These are phyloP conservation scores for Lasiommata megera DNA, from an alignment of 2,888 invertebrate species.

Conservation along the genomic window DNA sequence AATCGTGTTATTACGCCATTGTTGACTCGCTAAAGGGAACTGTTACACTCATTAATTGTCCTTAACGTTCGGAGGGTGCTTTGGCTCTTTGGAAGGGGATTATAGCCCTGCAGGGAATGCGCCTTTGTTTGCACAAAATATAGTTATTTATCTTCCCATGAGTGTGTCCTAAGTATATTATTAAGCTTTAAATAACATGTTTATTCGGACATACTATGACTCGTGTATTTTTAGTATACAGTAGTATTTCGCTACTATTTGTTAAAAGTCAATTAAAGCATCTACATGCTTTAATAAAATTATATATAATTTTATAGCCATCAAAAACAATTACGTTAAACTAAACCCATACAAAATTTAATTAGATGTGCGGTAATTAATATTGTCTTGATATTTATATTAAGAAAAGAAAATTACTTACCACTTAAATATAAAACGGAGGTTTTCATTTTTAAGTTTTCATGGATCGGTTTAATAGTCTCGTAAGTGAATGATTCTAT, in stretches of 20 bases:
- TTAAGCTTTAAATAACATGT: slow-evolving; percentile 45
- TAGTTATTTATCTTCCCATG: slow-evolving; percentile 69
- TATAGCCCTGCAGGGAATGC: slow-evolving; percentile 53
- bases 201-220: slow-evolving; percentile 30
- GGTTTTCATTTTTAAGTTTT: slow-evolving; percentile 84
- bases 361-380: too few relatives aligned
- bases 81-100: slow-evolving; percentile 53
- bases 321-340: too few relatives aligned
- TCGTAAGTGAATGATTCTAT: slow-evolving; percentile 88
- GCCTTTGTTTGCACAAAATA: slow-evolving; percentile 68
- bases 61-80: slow-evolving; percentile 63
- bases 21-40: slow-evolving; percentile 68
- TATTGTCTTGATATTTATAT: too few relatives aligned
- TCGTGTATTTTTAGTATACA: too few relatives aligned
- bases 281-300: too few relatives aligned
- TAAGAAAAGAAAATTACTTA: slow-evolving; percentile 45
- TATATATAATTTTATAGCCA: too few relatives aligned
- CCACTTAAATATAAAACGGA: slow-evolving; percentile 73
- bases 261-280: too few relatives aligned
- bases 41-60: slow-evolving; percentile 75
- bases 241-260: too few relatives aligned
- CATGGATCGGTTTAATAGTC: slow-evolving; percentile 87
- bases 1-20: slow-evolving; percentile 69
- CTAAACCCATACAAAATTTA: too few relatives aligned
- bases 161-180: slow-evolving; percentile 40